Base-by-base conservation (phyloP, 1,140 invertebrate genomes). In the Diorhabda elongata region DNA sequence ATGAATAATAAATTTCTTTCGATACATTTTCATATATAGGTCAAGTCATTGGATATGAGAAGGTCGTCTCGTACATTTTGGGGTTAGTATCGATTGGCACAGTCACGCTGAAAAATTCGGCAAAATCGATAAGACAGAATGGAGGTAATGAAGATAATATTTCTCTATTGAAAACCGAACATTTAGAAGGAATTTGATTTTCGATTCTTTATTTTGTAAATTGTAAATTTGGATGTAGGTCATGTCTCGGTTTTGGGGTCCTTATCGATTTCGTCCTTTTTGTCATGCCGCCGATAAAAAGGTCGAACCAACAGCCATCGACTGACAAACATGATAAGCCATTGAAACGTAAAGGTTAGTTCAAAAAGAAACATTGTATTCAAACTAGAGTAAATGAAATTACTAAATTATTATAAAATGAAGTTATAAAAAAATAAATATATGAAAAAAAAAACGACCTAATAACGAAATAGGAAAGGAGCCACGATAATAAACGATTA, bases 1-100 rank as follows among this genome's bases (percentile, higher is more conserved):
- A 57, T 57, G 64, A 65, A 65, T 65, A 65, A 65, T 58, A 52
- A 26, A 58, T 58, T 57, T 65, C 58, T 41, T 42, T 65, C 64
- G 41, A 58, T 58, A 44, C 61, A 58, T 65, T 47, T 56, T 44
- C 61, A 44, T 62, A 65, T 65, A 26, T 65, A 56, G 64, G 64
- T 65, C 64, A 65, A 65, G 56, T 62, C 61, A 44, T 62, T 11
- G 11, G 47, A 42, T 5, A 43, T 41, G 59, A 52, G 56, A 65
- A 65, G 64, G 64, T 65, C 64, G 64, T 42, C 61, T 62, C 42
- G 6, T 52, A 52, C 47, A 3, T 52, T 60, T 60, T 60, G 58
- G 58, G 58, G 58, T 60, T 9, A 11, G n/a, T 47, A 64, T 64
- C 62, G 62, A 64, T 64, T 64, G 43, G 43, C 43, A 9, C 26